Conservation (phyloP, 2,888 invertebrate species). For the Rambutsinella grinnellia region DNA sequence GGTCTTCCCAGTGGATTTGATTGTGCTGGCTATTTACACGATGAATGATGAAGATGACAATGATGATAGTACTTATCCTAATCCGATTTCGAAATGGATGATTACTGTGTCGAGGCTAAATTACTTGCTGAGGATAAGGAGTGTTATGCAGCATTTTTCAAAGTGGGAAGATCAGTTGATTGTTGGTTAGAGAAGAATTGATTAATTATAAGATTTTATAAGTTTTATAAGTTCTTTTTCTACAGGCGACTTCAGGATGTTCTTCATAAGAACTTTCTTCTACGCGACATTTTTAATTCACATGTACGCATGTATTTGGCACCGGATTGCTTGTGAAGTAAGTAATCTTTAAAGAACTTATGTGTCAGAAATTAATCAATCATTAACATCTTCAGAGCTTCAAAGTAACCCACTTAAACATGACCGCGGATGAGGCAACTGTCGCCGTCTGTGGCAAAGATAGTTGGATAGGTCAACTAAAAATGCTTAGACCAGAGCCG, state of each 20-base stretch:
- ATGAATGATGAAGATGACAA: conserved; percentile 45
- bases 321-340: conserved; percentile 62
- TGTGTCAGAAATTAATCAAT: not conserved
- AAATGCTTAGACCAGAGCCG: not conserved
- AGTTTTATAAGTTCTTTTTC: conserved; percentile 2
- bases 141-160: conserved; percentile 56
- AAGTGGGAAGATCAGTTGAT: conserved; percentile 63
- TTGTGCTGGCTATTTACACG: conserved; percentile 56
- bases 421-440: conserved; percentile 60
- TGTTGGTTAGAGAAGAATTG: conserved; percentile 39
- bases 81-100: conserved; percentile 40
- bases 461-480: conserved; percentile 53
- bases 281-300: conserved; percentile 56
- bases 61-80: conserved; percentile 9
- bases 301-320: conserved; percentile 61
- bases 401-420: conserved; percentile 58
- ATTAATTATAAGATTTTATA: not conserved
- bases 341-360: not conserved
- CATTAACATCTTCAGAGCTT: conserved; percentile 44
- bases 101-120: conserved; percentile 57
- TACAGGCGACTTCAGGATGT: conserved; percentile 60
- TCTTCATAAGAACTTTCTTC: conserved; percentile 51
- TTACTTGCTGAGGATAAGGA: conserved; percentile 58
- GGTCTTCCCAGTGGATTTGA: conserved; percentile 61
- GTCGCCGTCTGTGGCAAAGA: conserved; percentile 47